phyloP scores from a whole-genome alignment of 2,888 invertebrate species.

The Dendrolimus houi region DNA sequence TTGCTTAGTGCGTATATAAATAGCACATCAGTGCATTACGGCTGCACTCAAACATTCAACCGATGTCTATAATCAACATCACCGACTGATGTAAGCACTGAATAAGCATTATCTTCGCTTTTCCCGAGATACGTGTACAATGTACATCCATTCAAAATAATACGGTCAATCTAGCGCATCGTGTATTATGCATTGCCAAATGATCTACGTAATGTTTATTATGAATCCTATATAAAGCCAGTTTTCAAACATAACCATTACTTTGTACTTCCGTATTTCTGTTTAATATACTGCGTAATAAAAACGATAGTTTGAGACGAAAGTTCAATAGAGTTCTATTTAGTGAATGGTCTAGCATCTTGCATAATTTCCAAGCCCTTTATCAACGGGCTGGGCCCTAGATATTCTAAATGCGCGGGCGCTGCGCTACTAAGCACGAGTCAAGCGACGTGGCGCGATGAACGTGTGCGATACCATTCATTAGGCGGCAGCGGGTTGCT shows the following conservation, averaged over 20 bases:
- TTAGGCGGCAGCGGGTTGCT: constrained; percentile 56
- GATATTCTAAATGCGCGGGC: constrained; percentile 47
- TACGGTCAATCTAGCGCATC: constrained; percentile 24
- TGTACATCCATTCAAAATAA: constrained; percentile 22
- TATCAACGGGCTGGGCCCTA: constrained; percentile 40
- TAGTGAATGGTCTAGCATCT: background rate
- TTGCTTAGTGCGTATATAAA: constrained; percentile 39
- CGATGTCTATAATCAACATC: constrained; percentile 60
- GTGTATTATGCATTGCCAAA: constrained; percentile 8
- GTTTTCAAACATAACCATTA: background rate
- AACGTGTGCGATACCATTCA: constrained; percentile 75
- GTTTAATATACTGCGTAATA: background rate
- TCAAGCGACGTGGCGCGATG: constrained; percentile 56
- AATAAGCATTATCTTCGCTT: constrained; percentile 50
- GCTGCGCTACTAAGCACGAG: constrained; percentile 31
- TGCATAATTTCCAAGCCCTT: constrained; percentile 20
- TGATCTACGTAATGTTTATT: background rate
- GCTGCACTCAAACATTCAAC: constrained; percentile 38
- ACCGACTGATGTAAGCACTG: constrained; percentile 49
- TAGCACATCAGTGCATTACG: constrained; percentile 33
- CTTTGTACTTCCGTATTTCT: background rate
- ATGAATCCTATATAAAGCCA: background rate
- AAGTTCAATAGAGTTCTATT: background rate
- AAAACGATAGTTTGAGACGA: background rate
- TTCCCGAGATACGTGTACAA: constrained; percentile 24